phyloP scores from a whole-genome alignment of 64 coral and sea anemone species.

The Montipora efflorescens region DNA sequence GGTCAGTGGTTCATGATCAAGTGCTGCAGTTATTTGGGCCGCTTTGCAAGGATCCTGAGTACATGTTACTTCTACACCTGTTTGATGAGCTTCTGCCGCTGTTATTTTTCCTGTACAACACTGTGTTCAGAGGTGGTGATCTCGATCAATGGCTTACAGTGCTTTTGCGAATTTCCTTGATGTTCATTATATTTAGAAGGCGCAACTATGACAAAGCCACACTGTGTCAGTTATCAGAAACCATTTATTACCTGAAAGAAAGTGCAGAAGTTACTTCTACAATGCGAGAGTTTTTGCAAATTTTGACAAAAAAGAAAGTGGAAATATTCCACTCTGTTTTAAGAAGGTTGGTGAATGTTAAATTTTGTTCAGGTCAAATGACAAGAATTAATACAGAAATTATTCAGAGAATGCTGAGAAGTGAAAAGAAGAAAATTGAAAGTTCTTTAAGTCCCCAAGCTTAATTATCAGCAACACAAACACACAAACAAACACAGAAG shows the following conservation, averaged over 20 bases:
- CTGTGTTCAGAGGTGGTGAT: constrained; percentile 9
- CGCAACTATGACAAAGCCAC: too few relatives aligned
- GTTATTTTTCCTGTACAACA: constrained; percentile 9
- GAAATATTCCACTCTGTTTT: constrained; percentile 87
- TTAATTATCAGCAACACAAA: too few relatives aligned
- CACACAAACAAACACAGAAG: too few relatives aligned
- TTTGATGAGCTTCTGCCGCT: not conserved
- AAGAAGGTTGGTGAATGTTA: constrained; percentile 49
- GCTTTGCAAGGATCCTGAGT: constrained; percentile 6
- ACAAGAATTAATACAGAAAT: too few relatives aligned
- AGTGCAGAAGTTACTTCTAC: not conserved
- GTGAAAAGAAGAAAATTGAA: too few relatives aligned
- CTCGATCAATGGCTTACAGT: not conserved
- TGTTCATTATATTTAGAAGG: too few relatives aligned
- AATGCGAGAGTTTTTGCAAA: not conserved
- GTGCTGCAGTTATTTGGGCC: constrained; percentile 19
- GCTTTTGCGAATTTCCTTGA: not conserved
- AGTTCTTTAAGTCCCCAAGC: too few relatives aligned
- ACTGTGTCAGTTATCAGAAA: not conserved
- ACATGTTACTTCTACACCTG: not conserved
- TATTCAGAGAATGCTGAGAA: too few relatives aligned
- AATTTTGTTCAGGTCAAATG: not conserved
- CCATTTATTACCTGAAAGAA: constrained; percentile 43
- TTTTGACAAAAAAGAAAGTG: constrained; percentile 73
- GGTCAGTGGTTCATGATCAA: constrained; percentile 1